Conservation (phyloP, 2,113 vertebrate species). For the Pomatostomus ruficeps region DNA sequence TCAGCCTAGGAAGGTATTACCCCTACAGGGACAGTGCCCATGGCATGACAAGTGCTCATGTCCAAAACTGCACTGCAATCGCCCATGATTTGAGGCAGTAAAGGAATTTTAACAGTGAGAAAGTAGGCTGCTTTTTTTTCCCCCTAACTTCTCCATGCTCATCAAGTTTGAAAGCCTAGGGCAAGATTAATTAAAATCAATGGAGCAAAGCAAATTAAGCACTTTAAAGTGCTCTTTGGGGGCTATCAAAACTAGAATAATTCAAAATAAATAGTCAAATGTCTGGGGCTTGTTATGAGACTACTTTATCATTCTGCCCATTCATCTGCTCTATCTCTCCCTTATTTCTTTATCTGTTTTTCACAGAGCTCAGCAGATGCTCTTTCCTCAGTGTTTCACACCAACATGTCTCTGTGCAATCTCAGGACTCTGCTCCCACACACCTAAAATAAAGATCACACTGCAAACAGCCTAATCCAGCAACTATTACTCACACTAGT, state of each 20-base stretch:
- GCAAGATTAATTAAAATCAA: conserved; percentile 71
- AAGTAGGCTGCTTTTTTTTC: neutral
- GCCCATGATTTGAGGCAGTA: neutral
- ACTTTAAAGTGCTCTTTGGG: conserved; percentile 55
- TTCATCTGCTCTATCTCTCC: neutral
- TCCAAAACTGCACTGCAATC: neutral
- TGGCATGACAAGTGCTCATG: accelerated
- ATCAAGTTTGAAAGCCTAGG: conserved; percentile 47
- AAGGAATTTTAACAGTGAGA: neutral
- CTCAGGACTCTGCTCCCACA: neutral
- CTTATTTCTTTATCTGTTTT: conserved; percentile 21
- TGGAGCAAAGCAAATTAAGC: conserved; percentile 64
- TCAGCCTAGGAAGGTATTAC: accelerated
- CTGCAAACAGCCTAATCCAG: conserved; percentile 17
- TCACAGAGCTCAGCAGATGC: neutral
- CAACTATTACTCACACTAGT: neutral
- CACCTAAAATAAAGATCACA: conserved; percentile 27
- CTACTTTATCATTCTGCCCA: conserved; percentile 12
- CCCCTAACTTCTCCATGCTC: neutral
- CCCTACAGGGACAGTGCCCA: neutral
- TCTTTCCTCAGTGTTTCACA: conserved; percentile 1
- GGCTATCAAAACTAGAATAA: conserved; percentile 51
- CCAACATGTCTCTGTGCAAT: neutral
- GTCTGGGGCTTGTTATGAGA: conserved; percentile 37
- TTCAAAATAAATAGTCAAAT: conserved; percentile 62